Conservation (phyloP, 1,140 invertebrate species). For the Pseudobourletiella spinata region DNA sequence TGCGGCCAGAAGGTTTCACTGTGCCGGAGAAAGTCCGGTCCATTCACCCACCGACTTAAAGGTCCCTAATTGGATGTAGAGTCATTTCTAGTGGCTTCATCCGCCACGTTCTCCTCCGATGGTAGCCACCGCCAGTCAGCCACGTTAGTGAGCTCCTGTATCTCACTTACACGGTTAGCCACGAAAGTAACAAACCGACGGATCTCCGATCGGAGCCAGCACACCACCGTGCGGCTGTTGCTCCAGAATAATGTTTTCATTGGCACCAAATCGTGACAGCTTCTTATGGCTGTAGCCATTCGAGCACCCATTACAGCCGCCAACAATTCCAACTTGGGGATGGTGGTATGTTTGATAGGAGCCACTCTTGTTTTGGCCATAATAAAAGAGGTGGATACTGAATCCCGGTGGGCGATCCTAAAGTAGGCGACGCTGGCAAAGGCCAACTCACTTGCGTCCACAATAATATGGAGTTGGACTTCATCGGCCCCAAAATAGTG, state of each 20-base stretch:
- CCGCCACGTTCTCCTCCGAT: slow-evolving; percentile 8
- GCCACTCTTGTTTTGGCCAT: slow-evolving; percentile 21
- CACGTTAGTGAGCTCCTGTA: slow-evolving; percentile 8
- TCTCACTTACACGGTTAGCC: slow-evolving; percentile 31
- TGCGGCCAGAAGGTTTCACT: slow-evolving; percentile 13
- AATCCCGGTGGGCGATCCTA: background rate
- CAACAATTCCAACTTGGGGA: slow-evolving; percentile 42
- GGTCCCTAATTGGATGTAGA: background rate
- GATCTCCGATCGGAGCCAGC: slow-evolving; percentile 17
- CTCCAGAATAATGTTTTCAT: slow-evolving; percentile 21
- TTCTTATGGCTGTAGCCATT: slow-evolving; percentile 31
- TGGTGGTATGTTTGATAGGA: slow-evolving; percentile 38
- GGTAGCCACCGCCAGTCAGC: slow-evolving; percentile 4
- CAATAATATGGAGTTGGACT: slow-evolving; percentile 22
- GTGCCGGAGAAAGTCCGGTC: slow-evolving; percentile 17
- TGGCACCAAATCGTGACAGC: slow-evolving; percentile 5
- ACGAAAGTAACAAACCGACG: slow-evolving; percentile 22
- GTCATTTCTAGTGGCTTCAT: slow-evolving; percentile 23
- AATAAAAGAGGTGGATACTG: background rate
- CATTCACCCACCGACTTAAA: slow-evolving; percentile 18
- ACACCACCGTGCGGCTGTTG: slow-evolving; percentile 21
- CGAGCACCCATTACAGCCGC: slow-evolving; percentile 40
- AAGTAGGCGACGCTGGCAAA: slow-evolving; percentile 6
- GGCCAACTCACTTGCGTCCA: slow-evolving; percentile 13
- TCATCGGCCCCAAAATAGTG: background rate